These are phyloP conservation scores for Siderastrea radians DNA, from an alignment of 92 coral and sea anemone genomes.

Conservation along the genomic window DNA sequence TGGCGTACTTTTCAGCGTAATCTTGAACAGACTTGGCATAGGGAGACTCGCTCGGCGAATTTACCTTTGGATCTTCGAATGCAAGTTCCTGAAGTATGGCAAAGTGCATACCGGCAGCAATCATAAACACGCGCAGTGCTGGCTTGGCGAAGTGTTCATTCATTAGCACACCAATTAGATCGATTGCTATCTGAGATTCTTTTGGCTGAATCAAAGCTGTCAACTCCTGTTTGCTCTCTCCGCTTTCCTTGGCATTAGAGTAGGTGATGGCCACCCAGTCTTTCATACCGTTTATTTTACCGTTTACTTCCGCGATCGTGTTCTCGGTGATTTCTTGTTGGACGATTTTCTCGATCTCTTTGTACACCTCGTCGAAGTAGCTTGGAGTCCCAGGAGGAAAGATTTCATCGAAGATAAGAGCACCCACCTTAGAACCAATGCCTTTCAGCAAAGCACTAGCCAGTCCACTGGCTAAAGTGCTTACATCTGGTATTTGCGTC, in stretches of 20 bases:
- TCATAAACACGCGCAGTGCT: conserved; percentile 38
- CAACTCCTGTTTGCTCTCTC: conserved; percentile 28
- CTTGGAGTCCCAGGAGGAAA: conserved; percentile 58
- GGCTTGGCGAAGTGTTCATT: conserved; percentile 45
- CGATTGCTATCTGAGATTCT: conserved; percentile 47
- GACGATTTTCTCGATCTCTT: conserved; percentile 47
- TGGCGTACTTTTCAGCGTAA: conserved; percentile 50
- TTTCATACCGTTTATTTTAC: conserved; percentile 38
- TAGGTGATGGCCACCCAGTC: conserved; percentile 54
- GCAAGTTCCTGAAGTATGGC: conserved; percentile 44
- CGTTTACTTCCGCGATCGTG: conserved; percentile 53
- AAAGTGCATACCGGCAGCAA: conserved; percentile 47
- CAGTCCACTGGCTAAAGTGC: conserved; percentile 10
- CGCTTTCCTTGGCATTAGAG: conserved; percentile 47
- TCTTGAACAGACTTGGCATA: conserved; percentile 46
- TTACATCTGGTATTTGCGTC: not conserved
- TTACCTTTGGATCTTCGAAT: conserved; percentile 22
- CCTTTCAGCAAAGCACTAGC: conserved; percentile 26
- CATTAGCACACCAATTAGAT: conserved; percentile 49
- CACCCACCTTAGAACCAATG: conserved; percentile 18
- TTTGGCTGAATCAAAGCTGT: conserved; percentile 46
- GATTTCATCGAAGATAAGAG: conserved; percentile 29
- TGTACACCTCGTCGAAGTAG: conserved; percentile 56
- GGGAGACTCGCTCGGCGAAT: conserved; percentile 27
- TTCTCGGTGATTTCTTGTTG: conserved; percentile 34